Conservation (phyloP, 2,797 vertebrate genomes). For the Micromesistius poutassou region DNA sequence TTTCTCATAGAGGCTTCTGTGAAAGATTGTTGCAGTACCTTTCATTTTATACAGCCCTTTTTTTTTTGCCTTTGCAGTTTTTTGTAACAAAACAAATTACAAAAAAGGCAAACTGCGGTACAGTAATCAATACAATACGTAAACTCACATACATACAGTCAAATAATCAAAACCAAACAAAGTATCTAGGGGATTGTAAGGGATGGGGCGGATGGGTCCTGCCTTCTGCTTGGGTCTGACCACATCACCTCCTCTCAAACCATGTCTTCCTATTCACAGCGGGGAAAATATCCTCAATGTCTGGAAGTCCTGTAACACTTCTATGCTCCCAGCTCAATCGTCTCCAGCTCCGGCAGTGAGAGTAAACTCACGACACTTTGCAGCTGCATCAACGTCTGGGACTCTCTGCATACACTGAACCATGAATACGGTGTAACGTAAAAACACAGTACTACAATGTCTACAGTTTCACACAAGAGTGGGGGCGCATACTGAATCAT, state of each 20-base stretch:
- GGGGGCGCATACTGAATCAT: slow-evolving; percentile 3
- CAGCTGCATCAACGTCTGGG: neutral
- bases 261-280: neutral
- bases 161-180: slow-evolving; percentile 10
- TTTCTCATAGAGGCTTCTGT: neutral
- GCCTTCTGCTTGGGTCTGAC: slow-evolving; percentile 13
- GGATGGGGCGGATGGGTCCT: neutral
- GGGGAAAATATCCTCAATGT: neutral
- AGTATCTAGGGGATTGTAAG: neutral
- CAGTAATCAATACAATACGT: neutral
- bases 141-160: neutral
- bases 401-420: neutral
- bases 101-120: too few relatives aligned
- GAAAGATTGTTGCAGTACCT: neutral
- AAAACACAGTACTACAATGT: slow-evolving; percentile 11
- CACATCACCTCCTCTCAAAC: neutral
- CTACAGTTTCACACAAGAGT: neutral
- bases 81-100: too few relatives aligned
- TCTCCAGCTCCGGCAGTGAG: neutral
- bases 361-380: neutral
- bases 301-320: neutral
- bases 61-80: too few relatives aligned
- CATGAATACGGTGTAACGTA: neutral
- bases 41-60: too few relatives aligned
- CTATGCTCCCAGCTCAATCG: too few relatives aligned